A percentile compares a stretch with the other conserved stretches of the same genome.
These are phyloP conservation scores for Hassar affinis DNA, from an alignment of 2,113 vertebrate species.

Conservation along the genomic window DNA sequence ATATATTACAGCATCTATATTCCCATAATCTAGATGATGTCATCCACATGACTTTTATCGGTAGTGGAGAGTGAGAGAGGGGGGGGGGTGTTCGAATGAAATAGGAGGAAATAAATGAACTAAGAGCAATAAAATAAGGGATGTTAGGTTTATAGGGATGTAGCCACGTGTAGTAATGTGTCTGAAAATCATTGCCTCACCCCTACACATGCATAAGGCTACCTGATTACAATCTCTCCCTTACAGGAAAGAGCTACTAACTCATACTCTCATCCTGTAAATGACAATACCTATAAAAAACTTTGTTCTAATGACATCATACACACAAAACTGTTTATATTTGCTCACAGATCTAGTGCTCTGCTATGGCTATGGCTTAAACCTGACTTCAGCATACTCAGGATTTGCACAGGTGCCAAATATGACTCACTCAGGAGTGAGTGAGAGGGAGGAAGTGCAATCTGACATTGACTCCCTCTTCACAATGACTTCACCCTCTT, in stretches of 20 bases:
- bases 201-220: background rate
- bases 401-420: slow-evolving; percentile 7
- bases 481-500: slow-evolving; percentile 47
- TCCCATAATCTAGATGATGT: slow-evolving; percentile 61
- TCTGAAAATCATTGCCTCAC: background rate
- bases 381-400: background rate
- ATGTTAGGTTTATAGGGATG: background rate
- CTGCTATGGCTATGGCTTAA: background rate
- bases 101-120: background rate
- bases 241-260: background rate
- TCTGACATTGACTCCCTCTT: slow-evolving; percentile 69
- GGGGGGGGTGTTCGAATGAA: slow-evolving; percentile 46
- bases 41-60: slow-evolving; percentile 43
- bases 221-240: background rate
- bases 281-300: background rate
- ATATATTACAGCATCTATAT: slow-evolving; percentile 52
- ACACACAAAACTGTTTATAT: background rate
- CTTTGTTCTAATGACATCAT: background rate
- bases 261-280: background rate
- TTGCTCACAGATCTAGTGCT: too few relatives aligned
- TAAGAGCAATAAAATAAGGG: background rate
- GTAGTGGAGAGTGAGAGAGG: slow-evolving; percentile 34
- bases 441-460: slow-evolving; percentile 22
- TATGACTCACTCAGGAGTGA: slow-evolving; percentile 44
- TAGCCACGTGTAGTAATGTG: background rate